Evolutionary conservation across 1,140 invertebrate genomes (phyloP).

Genomic region (Pinna nobilis): DNA sequence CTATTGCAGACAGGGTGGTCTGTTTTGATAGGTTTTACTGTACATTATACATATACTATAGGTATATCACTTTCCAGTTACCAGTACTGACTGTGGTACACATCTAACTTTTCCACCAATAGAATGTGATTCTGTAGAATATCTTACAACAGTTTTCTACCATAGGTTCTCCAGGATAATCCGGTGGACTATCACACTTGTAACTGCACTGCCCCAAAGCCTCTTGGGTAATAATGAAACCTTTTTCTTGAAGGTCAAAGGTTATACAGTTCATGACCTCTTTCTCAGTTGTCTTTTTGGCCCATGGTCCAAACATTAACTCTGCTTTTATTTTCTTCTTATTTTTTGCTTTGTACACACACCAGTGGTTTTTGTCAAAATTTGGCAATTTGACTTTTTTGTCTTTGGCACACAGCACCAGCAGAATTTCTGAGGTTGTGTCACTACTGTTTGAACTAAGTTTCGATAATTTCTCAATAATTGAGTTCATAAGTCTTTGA

Average conservation of each 20-base stretch:
- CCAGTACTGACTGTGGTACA: not conserved
- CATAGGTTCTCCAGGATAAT: constrained; percentile 22
- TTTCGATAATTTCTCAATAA: constrained; percentile 37
- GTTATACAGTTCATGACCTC: constrained; percentile 53
- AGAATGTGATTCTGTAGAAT: constrained; percentile 46
- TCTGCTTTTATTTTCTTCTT: constrained; percentile 28
- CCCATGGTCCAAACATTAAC: constrained; percentile 50
- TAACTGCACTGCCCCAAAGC: constrained; percentile 45
- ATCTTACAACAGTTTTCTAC: constrained; percentile 41
- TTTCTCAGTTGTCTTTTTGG: constrained; percentile 43
- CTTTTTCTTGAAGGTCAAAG: constrained; percentile 49
- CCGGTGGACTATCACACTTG: constrained; percentile 36
- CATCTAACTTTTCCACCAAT: constrained; percentile 51
- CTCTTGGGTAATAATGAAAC: constrained; percentile 46
- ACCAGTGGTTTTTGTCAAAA: constrained; percentile 47
- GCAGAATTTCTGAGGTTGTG: constrained; percentile 36
- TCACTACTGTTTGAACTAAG: constrained; percentile 27
- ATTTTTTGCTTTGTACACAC: constrained; percentile 30
- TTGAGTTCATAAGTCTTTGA: constrained; percentile 38
- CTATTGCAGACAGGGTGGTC: too few relatives aligned
- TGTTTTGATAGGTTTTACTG: too few relatives aligned
- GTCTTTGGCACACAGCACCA: constrained; percentile 42
- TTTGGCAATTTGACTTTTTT: constrained; percentile 32
- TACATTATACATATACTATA: too few relatives aligned
- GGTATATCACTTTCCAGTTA: too few relatives aligned